Evolutionary conservation across 2,113 vertebrate genomes (phyloP).

Genomic region (Lycaon pictus): DNA sequence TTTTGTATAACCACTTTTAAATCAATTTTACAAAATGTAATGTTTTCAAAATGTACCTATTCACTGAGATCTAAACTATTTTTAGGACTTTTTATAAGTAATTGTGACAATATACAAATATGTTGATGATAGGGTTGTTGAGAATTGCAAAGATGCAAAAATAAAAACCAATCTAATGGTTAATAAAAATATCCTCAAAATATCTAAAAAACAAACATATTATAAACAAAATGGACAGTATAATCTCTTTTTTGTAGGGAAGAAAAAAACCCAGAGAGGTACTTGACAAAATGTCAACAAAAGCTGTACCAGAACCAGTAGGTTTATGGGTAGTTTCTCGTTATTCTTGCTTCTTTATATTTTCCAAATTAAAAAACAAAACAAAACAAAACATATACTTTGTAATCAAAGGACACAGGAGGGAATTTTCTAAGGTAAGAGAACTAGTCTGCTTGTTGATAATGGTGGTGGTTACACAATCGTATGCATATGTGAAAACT

Average conservation of each 20-base stretch:
- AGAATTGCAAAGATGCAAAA: neutral
- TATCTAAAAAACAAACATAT: neutral
- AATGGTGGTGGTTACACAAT: neutral
- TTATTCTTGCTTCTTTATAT: neutral
- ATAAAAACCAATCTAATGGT: neutral
- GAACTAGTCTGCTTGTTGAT: neutral
- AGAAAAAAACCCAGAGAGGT: neutral
- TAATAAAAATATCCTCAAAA: constrained; percentile 29
- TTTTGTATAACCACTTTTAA: neutral
- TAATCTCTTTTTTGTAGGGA: neutral
- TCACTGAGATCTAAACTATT: constrained; percentile 8
- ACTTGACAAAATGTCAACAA: neutral
- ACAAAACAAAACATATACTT: neutral
- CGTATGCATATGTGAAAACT: constrained; percentile 7
- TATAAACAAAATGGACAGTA: neutral
- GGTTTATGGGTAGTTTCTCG: neutral
- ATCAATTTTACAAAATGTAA: neutral
- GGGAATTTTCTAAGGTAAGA: neutral
- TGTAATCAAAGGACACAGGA: neutral
- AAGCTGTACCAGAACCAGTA: neutral
- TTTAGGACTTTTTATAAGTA: constrained; percentile 23
- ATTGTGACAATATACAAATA: constrained; percentile 13
- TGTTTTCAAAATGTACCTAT: neutral
- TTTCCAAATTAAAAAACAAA: constrained; percentile 43
- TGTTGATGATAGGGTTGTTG: neutral